These are phyloP conservation scores for Cygnus buccinator DNA, from an alignment of 2,113 vertebrate species.

Conservation along the genomic window DNA sequence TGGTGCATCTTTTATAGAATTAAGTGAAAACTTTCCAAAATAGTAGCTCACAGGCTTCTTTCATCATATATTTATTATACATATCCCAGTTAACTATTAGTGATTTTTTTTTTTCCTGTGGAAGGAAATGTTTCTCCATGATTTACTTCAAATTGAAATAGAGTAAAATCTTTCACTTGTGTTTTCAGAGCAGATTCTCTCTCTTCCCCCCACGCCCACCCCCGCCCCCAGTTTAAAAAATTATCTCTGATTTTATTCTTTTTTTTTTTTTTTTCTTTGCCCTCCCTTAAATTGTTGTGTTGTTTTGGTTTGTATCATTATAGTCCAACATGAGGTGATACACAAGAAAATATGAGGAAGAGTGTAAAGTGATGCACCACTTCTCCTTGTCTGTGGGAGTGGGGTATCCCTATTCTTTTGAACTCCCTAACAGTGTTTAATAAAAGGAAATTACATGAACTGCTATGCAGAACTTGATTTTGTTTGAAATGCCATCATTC, in stretches of 20 bases:
- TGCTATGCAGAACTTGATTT: not conserved
- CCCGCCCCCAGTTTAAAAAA: not conserved
- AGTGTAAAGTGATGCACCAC: not conserved
- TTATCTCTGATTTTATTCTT: rapidly evolving
- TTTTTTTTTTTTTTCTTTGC: rapidly evolving
- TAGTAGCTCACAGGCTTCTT: not conserved
- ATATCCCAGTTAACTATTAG: not conserved
- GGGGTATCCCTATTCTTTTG: not conserved
- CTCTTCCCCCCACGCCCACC: too few relatives aligned
- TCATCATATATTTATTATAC: not conserved
- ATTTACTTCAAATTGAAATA: not conserved
- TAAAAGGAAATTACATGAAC: not conserved
- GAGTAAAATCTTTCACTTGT: not conserved
- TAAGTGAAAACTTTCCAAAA: not conserved
- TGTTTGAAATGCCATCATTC: not conserved
- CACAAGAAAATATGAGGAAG: not conserved
- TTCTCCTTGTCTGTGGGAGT: not conserved
- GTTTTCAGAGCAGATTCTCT: not conserved
- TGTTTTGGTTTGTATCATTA: not conserved
- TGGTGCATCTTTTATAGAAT: not conserved
- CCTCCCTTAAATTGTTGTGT: not conserved
- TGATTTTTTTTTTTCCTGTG: not conserved
- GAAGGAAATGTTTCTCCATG: not conserved
- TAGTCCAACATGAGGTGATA: not conserved
- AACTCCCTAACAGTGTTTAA: not conserved